Conservation (phyloP, 1,140 invertebrate genomes). For the Agrypnia vestita region DNA sequence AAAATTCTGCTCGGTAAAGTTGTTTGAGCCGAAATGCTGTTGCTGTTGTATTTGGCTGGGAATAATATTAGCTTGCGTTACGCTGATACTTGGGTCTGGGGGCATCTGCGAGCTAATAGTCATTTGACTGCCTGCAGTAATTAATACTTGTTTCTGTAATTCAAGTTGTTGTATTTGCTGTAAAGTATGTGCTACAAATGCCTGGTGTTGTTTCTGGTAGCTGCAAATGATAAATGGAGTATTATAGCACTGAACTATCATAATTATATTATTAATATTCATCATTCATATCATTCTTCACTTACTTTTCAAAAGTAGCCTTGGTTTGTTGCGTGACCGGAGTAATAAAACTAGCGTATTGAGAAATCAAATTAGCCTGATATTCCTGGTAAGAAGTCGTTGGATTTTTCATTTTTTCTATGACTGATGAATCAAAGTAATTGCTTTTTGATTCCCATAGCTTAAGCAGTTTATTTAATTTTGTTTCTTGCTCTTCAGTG, state of each 20-base stretch:
- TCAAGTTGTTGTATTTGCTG: conserved; percentile 90
- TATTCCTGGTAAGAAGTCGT: conserved; percentile 87
- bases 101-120: conserved; percentile 52
- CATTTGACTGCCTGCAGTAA: conserved; percentile 73
- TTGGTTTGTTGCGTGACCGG: conserved; percentile 84
- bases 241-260: not conserved
- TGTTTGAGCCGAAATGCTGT: conserved; percentile 60
- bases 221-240: conserved; percentile 65
- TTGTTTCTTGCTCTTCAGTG: conserved; percentile 89
- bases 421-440: conserved; percentile 89
- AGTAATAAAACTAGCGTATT: conserved; percentile 84
- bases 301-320: conserved; percentile 81
- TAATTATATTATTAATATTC: not conserved
- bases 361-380: conserved; percentile 85
- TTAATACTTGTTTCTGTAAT: conserved; percentile 84
- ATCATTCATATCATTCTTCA: not conserved
- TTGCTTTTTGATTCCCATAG: conserved; percentile 97
- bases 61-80: conserved; percentile 47
- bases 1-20: conserved; percentile 65
- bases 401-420: conserved; percentile 88
- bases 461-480: conserved; percentile 92
- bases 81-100: conserved; percentile 60
- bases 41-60: conserved; percentile 62
- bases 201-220: conserved; percentile 95
- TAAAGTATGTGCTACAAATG: conserved; percentile 92